Evolutionary conservation across 2,113 vertebrate genomes (phyloP).

Genomic region (Boleophthalmus pectinirostris): DNA sequence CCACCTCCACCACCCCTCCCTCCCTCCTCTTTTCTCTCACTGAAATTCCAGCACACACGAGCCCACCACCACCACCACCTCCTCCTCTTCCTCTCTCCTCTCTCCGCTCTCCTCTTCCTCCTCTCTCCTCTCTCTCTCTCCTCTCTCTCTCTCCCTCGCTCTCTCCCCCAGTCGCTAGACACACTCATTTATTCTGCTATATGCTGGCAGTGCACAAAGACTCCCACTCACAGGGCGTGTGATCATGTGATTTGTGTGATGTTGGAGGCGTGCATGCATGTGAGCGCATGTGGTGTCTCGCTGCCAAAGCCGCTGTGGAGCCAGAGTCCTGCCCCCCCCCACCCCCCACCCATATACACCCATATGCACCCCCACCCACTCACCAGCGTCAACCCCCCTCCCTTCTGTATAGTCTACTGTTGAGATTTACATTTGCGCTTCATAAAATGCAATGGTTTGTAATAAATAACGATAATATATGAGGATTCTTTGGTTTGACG

Average conservation of each 20-base stretch:
- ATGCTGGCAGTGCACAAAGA: slow-evolving; percentile 67
- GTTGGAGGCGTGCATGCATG: slow-evolving; percentile 32
- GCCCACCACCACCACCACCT: neutral
- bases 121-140: neutral
- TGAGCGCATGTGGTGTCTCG: slow-evolving; percentile 52
- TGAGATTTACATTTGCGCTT: neutral
- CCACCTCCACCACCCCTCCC: slow-evolving; percentile 6
- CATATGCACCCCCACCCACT: too few relatives aligned
- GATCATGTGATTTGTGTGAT: slow-evolving; percentile 68
- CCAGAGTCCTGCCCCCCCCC: neutral
- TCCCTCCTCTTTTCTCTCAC: slow-evolving; percentile 1
- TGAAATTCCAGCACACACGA: slow-evolving; percentile 1
- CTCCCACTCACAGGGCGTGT: slow-evolving; percentile 50
- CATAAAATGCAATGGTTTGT: neutral
- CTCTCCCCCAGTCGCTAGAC: neutral
- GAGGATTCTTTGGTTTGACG: neutral
- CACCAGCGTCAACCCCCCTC: neutral
- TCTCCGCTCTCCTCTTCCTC: slow-evolving; percentile 3
- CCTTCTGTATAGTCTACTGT: neutral
- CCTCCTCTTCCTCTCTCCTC: slow-evolving; percentile 15
- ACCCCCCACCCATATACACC: neutral
- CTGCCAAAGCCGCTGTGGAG: neutral
- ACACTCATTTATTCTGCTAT: slow-evolving; percentile 35
- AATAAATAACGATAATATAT: slow-evolving; percentile 7
- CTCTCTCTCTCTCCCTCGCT: neutral